phyloP scores from a whole-genome alignment of 2,888 invertebrate genomes.

The Scrobipalpa costella region DNA sequence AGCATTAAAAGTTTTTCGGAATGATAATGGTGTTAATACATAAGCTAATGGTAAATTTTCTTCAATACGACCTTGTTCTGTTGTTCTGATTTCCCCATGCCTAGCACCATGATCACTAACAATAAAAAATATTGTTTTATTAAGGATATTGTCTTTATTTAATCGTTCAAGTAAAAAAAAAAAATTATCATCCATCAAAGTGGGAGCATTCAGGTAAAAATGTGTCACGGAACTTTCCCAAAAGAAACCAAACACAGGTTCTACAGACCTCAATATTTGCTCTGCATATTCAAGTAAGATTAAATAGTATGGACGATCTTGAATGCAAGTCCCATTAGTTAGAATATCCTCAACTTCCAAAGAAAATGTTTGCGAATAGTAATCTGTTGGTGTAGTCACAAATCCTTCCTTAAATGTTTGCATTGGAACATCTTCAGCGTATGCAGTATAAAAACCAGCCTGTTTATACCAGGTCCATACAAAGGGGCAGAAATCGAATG shows the following conservation, averaged over 20 bases:
- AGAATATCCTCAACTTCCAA: conserved; percentile 76
- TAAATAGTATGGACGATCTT: background rate
- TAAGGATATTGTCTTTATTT: background rate
- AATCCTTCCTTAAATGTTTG: conserved; percentile 63
- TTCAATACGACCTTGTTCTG: background rate
- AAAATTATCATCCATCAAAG: background rate
- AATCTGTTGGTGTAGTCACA: conserved; percentile 86
- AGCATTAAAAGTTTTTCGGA: background rate
- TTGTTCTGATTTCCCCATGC: background rate
- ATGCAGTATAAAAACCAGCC: conserved; percentile 85
- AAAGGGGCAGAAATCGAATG: conserved; percentile 87
- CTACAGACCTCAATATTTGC: background rate
- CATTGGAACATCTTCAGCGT: conserved; percentile 84
- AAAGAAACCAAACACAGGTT: background rate
- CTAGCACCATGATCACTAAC: background rate
- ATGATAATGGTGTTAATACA: background rate
- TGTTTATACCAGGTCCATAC: conserved; percentile 88
- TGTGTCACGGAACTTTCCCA: background rate
- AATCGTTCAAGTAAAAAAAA: background rate
- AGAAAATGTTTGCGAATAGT: conserved; percentile 86
- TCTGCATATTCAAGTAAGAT: conserved; percentile 43
- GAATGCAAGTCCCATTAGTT: conserved; percentile 72
- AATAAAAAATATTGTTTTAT: background rate
- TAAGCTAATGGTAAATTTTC: background rate
- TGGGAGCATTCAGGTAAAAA: background rate